Percentiles rank a stretch among this genome's conserved stretches.
Conservation (phyloP, 2,797 vertebrate genomes). For the Apodemus agrarius region DNA sequence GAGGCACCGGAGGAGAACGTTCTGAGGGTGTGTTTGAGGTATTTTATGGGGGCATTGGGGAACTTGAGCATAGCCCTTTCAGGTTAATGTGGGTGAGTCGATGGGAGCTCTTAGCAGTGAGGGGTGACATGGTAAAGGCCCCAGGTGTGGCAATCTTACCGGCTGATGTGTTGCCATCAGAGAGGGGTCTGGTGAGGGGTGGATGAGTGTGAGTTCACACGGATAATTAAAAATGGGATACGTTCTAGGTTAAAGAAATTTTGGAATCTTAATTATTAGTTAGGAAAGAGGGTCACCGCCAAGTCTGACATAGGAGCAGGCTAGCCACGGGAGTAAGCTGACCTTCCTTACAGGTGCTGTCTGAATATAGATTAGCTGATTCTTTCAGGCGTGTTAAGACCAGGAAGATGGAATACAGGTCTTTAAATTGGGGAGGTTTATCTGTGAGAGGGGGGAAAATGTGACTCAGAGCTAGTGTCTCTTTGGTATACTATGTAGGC, state of each 20-base stretch:
- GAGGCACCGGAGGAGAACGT: background rate
- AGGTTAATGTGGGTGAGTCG: background rate
- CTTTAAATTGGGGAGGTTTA: background rate
- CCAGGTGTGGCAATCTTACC: background rate
- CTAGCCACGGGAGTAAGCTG: background rate
- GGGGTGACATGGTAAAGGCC: background rate
- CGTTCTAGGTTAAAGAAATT: background rate
- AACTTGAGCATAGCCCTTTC: background rate
- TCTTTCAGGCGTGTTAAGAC: background rate
- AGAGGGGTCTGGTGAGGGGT: background rate
- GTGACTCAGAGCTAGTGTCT: background rate
- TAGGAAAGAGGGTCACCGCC: fast-evolving
- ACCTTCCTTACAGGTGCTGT: background rate
- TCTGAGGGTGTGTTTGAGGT: background rate
- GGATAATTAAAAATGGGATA: background rate
- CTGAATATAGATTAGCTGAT: background rate
- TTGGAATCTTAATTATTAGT: background rate
- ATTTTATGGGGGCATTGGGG: background rate
- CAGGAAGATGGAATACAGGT: too few relatives aligned
- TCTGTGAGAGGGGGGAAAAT: background rate
- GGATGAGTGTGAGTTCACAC: background rate
- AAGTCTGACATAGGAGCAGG: background rate
- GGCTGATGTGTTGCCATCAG: background rate
- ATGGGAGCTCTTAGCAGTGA: background rate
- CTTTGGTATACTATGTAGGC: background rate